A percentile compares a stretch with the other conserved stretches of the same genome.
Evolutionary conservation across 2,888 invertebrate genomes (phyloP).

Genomic region (Parnassius smintheus): DNA sequence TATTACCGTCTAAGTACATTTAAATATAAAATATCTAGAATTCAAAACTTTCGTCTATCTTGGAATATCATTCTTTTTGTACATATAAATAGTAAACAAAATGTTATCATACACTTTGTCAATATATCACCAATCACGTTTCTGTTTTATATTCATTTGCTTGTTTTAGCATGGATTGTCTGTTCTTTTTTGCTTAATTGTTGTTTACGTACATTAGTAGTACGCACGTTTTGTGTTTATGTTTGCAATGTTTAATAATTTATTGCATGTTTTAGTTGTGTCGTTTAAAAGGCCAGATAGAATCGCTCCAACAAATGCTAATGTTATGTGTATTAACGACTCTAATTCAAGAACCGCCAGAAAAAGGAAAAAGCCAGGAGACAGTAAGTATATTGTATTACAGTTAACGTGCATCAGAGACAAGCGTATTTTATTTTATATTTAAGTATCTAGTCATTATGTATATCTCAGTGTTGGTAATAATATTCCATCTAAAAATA

Average conservation of each 20-base stretch:
- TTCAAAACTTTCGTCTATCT: no score
- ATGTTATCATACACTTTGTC: constrained; percentile 17
- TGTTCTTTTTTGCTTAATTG: constrained; percentile 30
- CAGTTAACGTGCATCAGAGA: background rate
- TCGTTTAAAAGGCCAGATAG: constrained; percentile 89
- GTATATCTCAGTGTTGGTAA: no score
- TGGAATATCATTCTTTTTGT: no score
- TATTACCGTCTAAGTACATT: background rate
- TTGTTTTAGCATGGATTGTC: constrained; percentile 17
- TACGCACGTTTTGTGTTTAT: constrained; percentile 30
- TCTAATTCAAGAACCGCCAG: constrained; percentile 69
- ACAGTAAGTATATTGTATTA: constrained; percentile 63
- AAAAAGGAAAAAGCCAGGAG: constrained; percentile 89
- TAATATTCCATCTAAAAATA: no score
- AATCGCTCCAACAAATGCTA: constrained; percentile 52
- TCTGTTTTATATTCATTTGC: background rate
- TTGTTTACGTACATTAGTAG: constrained; percentile 11
- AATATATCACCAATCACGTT: constrained; percentile 1
- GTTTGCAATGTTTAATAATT: constrained; percentile 35
- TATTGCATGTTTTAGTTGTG: constrained; percentile 84
- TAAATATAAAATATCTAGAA: no score
- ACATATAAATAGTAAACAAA: background rate
- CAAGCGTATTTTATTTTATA: background rate
- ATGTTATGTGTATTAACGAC: constrained; percentile 51
- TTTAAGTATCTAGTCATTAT: no score